These are phyloP conservation scores for Craseonycteris thonglongyai DNA, from an alignment of 2,113 vertebrate species.

Conservation along the genomic window DNA sequence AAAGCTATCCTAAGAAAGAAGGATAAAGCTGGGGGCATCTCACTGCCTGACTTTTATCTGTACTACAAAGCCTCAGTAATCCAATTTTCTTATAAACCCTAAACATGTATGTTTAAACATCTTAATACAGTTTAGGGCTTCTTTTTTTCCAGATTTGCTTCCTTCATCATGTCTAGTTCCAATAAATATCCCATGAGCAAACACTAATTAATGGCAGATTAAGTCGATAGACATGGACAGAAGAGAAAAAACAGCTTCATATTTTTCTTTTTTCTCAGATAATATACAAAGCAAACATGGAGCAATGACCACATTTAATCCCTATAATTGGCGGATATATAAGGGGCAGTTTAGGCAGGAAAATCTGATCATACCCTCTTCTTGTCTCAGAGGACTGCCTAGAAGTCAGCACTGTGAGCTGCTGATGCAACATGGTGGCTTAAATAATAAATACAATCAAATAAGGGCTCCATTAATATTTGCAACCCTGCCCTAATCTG, in stretches of 20 bases:
- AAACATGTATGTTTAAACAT: neutral
- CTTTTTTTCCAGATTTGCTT: neutral
- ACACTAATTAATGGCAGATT: neutral
- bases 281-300: neutral
- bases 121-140: neutral
- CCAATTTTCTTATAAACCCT: no score
- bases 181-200: neutral
- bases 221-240: neutral
- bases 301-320: neutral
- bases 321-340: neutral
- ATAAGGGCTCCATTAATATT: neutral
- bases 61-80: no score
- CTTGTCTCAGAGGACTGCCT: neutral
- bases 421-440: slow-evolving; percentile 7
- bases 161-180: neutral
- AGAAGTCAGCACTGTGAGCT: neutral
- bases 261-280: slow-evolving; percentile 10
- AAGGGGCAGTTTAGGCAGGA: neutral
- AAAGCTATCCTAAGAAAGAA: no score
- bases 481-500: slow-evolving; percentile 3
- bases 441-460: slow-evolving; percentile 10
- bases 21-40: no score
- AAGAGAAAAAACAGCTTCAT: neutral
- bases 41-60: no score
- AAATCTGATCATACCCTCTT: neutral